phyloP scores from a whole-genome alignment of 2,113 vertebrate species.

The Dipodomys spectabilis region DNA sequence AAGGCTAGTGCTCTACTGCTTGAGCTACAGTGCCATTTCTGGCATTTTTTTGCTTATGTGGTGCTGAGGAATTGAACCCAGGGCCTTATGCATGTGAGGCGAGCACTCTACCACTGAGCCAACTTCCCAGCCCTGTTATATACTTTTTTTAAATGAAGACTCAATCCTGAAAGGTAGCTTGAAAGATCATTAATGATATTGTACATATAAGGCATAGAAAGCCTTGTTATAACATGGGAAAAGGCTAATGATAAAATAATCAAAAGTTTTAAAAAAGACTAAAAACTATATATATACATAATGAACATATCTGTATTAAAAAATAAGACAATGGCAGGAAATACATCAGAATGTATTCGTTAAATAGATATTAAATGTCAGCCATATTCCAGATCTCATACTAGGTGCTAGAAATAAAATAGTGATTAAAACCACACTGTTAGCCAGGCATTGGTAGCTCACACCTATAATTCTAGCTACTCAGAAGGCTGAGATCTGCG shows the following conservation, averaged over 20 bases:
- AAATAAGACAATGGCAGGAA: background rate
- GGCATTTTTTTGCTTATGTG: too few relatives aligned
- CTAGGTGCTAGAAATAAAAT: background rate
- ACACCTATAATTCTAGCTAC: too few relatives aligned
- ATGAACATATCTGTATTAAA: constrained; percentile 3
- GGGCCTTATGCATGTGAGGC: too few relatives aligned
- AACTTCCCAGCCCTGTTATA: background rate
- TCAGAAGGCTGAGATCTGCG: too few relatives aligned
- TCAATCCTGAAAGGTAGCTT: constrained; percentile 45
- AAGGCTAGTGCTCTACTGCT: too few relatives aligned
- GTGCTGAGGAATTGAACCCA: too few relatives aligned
- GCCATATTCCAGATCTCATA: constrained; percentile 21
- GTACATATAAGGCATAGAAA: background rate
- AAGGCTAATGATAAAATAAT: constrained; percentile 45
- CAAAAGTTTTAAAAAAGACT: background rate
- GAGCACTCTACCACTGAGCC: too few relatives aligned
- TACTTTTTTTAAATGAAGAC: constrained; percentile 24
- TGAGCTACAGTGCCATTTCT: too few relatives aligned
- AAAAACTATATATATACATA: background rate
- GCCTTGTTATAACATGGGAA: constrained; percentile 34
- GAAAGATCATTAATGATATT: background rate
- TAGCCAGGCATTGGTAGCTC: too few relatives aligned
- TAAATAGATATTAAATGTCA: constrained; percentile 37
- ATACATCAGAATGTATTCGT: background rate
- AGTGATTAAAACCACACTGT: constrained; percentile 1